These are phyloP conservation scores for Phenacoccus solenopsis DNA, from an alignment of 1,140 invertebrate genomes.

Conservation along the genomic window DNA sequence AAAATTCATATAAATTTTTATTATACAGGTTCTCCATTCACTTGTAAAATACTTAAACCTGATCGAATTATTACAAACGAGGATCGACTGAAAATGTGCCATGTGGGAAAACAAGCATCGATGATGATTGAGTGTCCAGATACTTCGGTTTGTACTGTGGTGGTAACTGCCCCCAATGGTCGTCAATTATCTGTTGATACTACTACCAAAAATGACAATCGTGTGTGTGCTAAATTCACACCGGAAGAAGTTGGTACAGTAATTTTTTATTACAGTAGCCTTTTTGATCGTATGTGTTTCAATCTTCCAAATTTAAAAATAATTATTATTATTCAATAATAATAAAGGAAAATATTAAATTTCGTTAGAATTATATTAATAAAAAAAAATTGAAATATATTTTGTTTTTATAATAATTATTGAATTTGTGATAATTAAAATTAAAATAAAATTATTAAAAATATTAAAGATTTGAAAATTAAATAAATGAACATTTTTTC, in stretches of 20 bases:
- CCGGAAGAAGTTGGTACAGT: conserved; percentile 59
- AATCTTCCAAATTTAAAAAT: conserved; percentile 5
- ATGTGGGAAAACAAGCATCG: conserved; percentile 42
- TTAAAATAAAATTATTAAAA: too few species aligned
- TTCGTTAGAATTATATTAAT: too few species aligned
- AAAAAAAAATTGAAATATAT: too few species aligned
- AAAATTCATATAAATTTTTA: too few species aligned
- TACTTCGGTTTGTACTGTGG: conserved; percentile 43
- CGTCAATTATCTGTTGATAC: conserved; percentile 54
- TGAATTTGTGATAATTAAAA: too few species aligned
- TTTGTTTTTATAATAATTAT: too few species aligned
- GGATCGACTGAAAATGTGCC: conserved; percentile 45
- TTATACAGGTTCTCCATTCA: conserved; percentile 68
- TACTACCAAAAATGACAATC: conserved; percentile 42
- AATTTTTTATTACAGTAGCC: background rate
- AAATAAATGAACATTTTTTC: too few species aligned
- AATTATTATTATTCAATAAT: background rate
- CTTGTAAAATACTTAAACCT: conserved; percentile 56
- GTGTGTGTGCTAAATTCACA: conserved; percentile 57
- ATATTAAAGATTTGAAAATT: too few species aligned
- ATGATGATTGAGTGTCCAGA: conserved; percentile 42
- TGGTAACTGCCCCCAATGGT: conserved; percentile 64
- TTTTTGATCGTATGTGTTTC: too few species aligned
- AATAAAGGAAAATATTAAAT: too few species aligned
- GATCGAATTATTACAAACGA: conserved; percentile 47